phyloP scores from a whole-genome alignment of 1,140 invertebrate species.

The Drosophila ananassae region DNA sequence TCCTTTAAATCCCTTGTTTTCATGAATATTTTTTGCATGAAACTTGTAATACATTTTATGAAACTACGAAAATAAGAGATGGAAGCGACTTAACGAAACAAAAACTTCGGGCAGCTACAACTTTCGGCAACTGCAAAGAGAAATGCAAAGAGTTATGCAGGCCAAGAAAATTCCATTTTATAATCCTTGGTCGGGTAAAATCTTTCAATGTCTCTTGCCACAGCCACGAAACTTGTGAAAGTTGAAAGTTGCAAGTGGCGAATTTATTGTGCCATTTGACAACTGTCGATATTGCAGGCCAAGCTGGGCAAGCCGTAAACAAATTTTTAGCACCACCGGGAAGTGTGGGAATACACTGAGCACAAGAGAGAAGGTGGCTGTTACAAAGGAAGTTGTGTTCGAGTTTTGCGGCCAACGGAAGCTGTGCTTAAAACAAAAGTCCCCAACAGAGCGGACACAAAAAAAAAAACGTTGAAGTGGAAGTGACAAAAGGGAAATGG shows the following conservation, averaged over 20 bases:
- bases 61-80: constrained; percentile 22
- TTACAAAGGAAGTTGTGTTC: constrained; percentile 17
- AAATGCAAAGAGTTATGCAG: neutral
- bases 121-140: constrained; percentile 11
- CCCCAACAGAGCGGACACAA: constrained; percentile 13
- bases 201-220: constrained; percentile 29
- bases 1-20: neutral
- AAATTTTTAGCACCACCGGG: constrained; percentile 46
- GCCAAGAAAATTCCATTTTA: constrained; percentile 67
- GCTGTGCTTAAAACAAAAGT: constrained; percentile 59
- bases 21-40: neutral
- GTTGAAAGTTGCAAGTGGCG: constrained; percentile 47
- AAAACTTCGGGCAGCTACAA: constrained; percentile 57
- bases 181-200: constrained; percentile 51
- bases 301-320: constrained; percentile 55
- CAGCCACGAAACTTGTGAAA: constrained; percentile 31
- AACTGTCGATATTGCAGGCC: constrained; percentile 59
- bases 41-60: constrained; percentile 12
- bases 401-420: constrained; percentile 39
- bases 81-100: constrained; percentile 40
- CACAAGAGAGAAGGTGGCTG: neutral
- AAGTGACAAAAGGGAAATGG: constrained; percentile 53
- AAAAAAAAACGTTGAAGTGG: constrained; percentile 18
- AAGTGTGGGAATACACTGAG: neutral
- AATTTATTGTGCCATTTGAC: constrained; percentile 75